Percentiles rank a stretch among this genome's conserved stretches.
phyloP scores from a whole-genome alignment of 2,888 invertebrate species.

The Troglohyphantes excavatus region DNA sequence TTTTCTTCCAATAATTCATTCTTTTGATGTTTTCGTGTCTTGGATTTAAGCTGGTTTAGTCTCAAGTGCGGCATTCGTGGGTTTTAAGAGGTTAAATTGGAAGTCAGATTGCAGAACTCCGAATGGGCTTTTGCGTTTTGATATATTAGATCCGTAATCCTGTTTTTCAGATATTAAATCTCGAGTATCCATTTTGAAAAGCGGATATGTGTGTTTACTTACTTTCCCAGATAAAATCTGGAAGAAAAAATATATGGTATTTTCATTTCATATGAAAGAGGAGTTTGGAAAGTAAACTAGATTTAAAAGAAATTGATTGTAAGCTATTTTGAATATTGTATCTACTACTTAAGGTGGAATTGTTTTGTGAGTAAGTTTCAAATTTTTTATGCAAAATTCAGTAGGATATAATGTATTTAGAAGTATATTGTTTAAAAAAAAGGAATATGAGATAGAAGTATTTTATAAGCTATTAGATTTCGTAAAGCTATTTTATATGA shows the following conservation, averaged over 20 bases:
- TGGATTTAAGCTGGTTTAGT: slow-evolving; percentile 43
- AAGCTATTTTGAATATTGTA: no score
- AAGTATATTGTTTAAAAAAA: no score
- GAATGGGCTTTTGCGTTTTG: neutral
- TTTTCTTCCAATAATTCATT: slow-evolving; percentile 59
- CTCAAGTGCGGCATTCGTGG: slow-evolving; percentile 12
- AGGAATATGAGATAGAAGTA: no score
- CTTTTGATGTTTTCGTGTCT: slow-evolving; percentile 59
- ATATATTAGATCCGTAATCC: slow-evolving; percentile 6
- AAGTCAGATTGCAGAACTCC: slow-evolving; percentile 24
- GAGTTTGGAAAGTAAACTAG: no score
- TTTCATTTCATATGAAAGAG: neutral
- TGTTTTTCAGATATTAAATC: neutral
- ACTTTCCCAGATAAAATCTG: neutral
- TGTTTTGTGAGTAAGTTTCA: no score
- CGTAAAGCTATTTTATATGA: no score
- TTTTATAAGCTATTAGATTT: no score
- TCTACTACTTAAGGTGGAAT: no score
- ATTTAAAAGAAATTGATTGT: no score
- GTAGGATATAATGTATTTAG: no score
- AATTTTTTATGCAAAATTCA: no score
- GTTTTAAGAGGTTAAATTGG: slow-evolving; percentile 29
- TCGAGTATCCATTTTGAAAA: neutral
- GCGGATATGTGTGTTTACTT: neutral
- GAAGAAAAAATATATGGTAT: neutral